Base-by-base conservation (phyloP, 2,113 vertebrate genomes). In the Urocynchramus pylzowi region DNA sequence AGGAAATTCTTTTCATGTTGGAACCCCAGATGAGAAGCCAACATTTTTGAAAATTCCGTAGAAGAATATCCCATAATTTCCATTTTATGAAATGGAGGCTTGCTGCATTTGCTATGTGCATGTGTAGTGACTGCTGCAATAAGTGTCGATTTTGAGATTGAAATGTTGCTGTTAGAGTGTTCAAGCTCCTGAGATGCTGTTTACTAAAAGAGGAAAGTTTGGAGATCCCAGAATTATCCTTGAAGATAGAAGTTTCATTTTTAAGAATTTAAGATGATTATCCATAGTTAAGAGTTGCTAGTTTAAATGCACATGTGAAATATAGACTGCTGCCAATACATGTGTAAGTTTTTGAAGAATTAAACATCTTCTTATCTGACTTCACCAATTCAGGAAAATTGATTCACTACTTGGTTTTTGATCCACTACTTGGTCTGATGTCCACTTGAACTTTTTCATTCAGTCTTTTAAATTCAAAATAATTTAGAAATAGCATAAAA, bases 71-170 rank as follows among this genome's bases (percentile, higher is more conserved):
- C 16, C 6, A 26, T 60, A 13, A 47, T 41, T 22, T 53, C 16
- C 14, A 15, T 41, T 75, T 53, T 41, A 16, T 37, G 6, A 67
- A 89, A n/a, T 14, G 42, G 7, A 35, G 5, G 3, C 10, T 60
- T 11, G 1, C 7, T 79, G 27, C 18, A 22, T 75, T 85, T 75
- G 6, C 3, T 74, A 21, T 61, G 28, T 23, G 9, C 1, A 0
- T 52, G 2, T 23, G 11, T 24, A 37, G 19, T 0, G 0, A 26
- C 19, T 76, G 15, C 33, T 54, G 10, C 8, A 35, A 59, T 41
- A 59, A 6, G 4, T 37, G 7, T n/a, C 5, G 7, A 17, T 93
- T 82, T 64, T 65, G 44, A 60, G 26, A 31, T 3, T 56, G 28
- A 82, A 74, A 39, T 41, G 37, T 3, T 74, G 2, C 23, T 78